These are phyloP conservation scores for Acleris literana DNA, from an alignment of 2,888 invertebrate species.

Conservation along the genomic window DNA sequence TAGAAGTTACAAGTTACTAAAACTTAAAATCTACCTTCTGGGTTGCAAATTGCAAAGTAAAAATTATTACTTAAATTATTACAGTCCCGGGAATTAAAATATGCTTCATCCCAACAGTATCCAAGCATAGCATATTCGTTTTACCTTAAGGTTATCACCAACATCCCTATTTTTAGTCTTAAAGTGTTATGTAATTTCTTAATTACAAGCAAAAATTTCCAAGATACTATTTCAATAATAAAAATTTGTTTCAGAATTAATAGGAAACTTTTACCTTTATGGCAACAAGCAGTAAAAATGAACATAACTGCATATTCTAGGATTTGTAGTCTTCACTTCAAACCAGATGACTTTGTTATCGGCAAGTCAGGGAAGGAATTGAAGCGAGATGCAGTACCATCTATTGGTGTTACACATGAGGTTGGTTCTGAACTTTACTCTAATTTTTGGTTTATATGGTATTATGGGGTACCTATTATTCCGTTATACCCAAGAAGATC, in stretches of 20 bases:
- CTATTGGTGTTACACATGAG: not conserved
- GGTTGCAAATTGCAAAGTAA: too few relatives aligned
- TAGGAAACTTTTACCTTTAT: constrained; percentile 16
- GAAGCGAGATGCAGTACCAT: constrained; percentile 20
- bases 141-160: too few relatives aligned
- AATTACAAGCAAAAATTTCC: not conserved
- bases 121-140: too few relatives aligned
- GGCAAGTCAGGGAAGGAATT: constrained; percentile 1
- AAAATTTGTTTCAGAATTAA: constrained; percentile 13
- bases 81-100: too few relatives aligned
- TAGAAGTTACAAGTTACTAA: too few relatives aligned
- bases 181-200: not conserved
- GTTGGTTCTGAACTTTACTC: not conserved
- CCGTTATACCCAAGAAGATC: too few relatives aligned
- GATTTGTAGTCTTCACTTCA: constrained; percentile 31
- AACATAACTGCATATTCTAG: constrained; percentile 2
- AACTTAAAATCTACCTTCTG: too few relatives aligned
- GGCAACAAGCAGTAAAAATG: constrained; percentile 18
- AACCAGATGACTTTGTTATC: constrained; percentile 10
- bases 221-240: not conserved
- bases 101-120: too few relatives aligned
- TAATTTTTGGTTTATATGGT: too few relatives aligned
- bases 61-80: too few relatives aligned
- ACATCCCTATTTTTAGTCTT: too few relatives aligned
- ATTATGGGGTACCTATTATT: not conserved